Evolutionary conservation across 2,113 vertebrate genomes (phyloP).

Genomic region (Callochromis pleurospilus): DNA sequence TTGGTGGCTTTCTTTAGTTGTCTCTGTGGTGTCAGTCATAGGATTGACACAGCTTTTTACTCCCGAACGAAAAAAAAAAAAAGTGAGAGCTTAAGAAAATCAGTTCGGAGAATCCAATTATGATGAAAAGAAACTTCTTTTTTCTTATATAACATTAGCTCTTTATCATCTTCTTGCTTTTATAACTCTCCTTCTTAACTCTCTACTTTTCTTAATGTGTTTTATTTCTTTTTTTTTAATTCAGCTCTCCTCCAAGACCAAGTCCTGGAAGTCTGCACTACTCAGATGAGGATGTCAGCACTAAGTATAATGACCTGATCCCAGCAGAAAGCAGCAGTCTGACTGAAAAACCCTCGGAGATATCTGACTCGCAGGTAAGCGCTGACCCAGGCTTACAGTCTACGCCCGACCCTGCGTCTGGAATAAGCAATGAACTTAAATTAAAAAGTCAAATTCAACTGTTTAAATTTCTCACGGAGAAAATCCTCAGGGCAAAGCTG

Average conservation of each 20-base stretch:
- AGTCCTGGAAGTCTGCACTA: constrained; percentile 96
- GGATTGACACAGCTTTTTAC: not conserved
- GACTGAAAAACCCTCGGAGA: constrained; percentile 94
- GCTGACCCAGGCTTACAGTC: not conserved
- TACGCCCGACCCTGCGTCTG: not conserved
- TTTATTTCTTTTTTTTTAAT: not conserved
- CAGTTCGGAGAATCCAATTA: not conserved
- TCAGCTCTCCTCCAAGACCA: constrained; percentile 88
- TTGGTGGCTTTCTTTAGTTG: not conserved
- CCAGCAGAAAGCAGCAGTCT: constrained; percentile 96
- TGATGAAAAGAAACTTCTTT: not conserved
- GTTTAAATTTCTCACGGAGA: not conserved
- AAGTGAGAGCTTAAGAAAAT: not conserved
- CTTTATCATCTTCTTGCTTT: not conserved
- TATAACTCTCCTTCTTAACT: not conserved
- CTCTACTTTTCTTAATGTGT: not conserved
- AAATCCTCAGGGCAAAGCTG: not conserved
- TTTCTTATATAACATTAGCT: not conserved
- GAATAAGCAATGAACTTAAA: not conserved
- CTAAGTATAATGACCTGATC: constrained; percentile 95
- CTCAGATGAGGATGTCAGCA: constrained; percentile 93
- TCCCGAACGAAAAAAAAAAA: not conserved
- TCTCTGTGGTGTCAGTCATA: not conserved
- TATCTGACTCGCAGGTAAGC: constrained; percentile 95
- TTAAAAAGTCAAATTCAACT: constrained; percentile 12